Evolutionary conservation across 2,888 invertebrate species (phyloP).

Genomic region (Iphiclides podalirius): DNA sequence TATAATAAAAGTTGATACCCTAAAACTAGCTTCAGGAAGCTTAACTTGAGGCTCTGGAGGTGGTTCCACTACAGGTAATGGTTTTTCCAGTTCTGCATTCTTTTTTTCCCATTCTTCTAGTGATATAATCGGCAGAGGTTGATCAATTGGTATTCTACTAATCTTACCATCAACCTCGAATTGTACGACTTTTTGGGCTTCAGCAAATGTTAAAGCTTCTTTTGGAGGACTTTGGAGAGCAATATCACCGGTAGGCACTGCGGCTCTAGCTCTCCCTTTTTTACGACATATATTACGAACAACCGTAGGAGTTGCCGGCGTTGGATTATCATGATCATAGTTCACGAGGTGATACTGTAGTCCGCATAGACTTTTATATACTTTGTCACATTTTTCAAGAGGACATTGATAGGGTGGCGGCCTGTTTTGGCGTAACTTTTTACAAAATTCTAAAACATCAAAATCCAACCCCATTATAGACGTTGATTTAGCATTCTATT

Average conservation of each 20-base stretch:
- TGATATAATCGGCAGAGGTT: slow-evolving; percentile 84
- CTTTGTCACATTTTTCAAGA: slow-evolving; percentile 89
- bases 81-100: slow-evolving; percentile 69
- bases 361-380: slow-evolving; percentile 92
- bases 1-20: too few species aligned
- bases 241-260: slow-evolving; percentile 80
- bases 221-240: slow-evolving; percentile 77
- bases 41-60: slow-evolving; percentile 68
- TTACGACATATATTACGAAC: slow-evolving; percentile 79
- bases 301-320: slow-evolving; percentile 81
- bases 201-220: slow-evolving; percentile 89
- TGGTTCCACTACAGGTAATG: slow-evolving; percentile 63
- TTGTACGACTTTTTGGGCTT: slow-evolving; percentile 91
- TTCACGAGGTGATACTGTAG: slow-evolving; percentile 92
- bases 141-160: slow-evolving; percentile 82
- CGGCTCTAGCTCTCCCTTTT: slow-evolving; percentile 79
- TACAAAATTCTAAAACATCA: slow-evolving; percentile 92
- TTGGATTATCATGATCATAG: slow-evolving; percentile 90
- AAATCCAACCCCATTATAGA: slow-evolving; percentile 88
- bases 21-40: slow-evolving; percentile 70
- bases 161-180: slow-evolving; percentile 92
- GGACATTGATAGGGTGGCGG: slow-evolving; percentile 93
- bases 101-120: slow-evolving; percentile 82
- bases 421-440: slow-evolving; percentile 88
- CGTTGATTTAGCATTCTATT: slow-evolving; percentile 16